Evolutionary conservation across 92 coral and sea anemone species (phyloP).

Genomic region (Pocillopora meandrina): DNA sequence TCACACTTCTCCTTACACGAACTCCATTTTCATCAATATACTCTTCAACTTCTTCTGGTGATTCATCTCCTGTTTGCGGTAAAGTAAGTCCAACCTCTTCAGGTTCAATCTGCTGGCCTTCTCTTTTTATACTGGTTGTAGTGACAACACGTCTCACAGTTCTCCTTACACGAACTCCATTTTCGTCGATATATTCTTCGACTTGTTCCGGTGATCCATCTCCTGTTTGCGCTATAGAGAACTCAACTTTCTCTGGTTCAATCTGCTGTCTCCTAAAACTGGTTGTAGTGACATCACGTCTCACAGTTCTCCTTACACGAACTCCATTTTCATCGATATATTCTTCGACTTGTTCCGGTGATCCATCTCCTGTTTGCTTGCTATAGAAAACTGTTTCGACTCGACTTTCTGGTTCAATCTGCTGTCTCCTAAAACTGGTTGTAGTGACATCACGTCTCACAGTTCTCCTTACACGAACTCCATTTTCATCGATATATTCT

Average conservation of each 20-base stretch:
- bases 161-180: constrained; percentile 64
- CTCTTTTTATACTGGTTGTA: constrained; percentile 45
- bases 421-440: constrained; percentile 34
- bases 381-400: too few species aligned
- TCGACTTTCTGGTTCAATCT: constrained; percentile 14
- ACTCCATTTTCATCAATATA: constrained; percentile 68
- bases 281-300: constrained; percentile 31
- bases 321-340: constrained; percentile 72
- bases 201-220: constrained; percentile 13
- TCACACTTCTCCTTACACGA: constrained; percentile 52
- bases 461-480: constrained; percentile 54
- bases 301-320: constrained; percentile 49
- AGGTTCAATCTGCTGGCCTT: background rate
- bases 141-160: constrained; percentile 50
- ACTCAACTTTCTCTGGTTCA: constrained; percentile 15
- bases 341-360: constrained; percentile 52
- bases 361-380: background rate
- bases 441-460: constrained; percentile 61
- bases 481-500: constrained; percentile 69
- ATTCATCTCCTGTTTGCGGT: constrained; percentile 1
- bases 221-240: constrained; percentile 23
- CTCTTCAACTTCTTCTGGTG: constrained; percentile 51
- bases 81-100: background rate
- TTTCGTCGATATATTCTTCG: constrained; percentile 65
- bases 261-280: constrained; percentile 4